Conservation (phyloP, 2,113 vertebrate species). For the Coregonus clupeaformis region DNA sequence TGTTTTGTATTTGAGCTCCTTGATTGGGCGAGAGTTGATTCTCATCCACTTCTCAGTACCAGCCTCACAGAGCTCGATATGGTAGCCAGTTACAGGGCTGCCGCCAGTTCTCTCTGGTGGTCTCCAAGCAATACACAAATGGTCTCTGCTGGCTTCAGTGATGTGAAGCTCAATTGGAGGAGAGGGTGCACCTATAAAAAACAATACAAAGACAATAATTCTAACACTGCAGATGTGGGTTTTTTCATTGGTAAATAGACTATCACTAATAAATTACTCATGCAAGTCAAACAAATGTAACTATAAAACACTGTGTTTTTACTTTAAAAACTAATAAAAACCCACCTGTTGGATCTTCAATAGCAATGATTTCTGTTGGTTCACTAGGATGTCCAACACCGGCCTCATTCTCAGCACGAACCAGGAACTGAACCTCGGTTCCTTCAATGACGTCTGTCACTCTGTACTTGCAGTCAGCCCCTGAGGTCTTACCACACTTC, state of each 20-base stretch:
- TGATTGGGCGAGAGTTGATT: conserved; percentile 93
- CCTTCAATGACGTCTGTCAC: conserved; percentile 98
- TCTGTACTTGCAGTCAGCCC: conserved; percentile 90
- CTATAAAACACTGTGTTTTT: too few relatives aligned
- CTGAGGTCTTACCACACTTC: conserved; percentile 92
- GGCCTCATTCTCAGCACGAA: conserved; percentile 95
- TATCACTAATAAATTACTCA: not conserved
- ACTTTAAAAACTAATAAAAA: not conserved
- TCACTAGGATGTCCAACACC: conserved; percentile 94
- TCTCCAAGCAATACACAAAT: conserved; percentile 92
- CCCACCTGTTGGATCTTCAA: conserved; percentile 92
- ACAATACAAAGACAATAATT: not conserved
- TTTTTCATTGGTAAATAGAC: not conserved
- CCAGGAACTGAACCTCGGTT: conserved; percentile 96
- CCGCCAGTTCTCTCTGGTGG: conserved; percentile 91
- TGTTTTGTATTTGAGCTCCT: conserved; percentile 91
- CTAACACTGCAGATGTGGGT: not conserved
- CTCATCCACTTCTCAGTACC: conserved; percentile 99
- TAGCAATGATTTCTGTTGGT: conserved; percentile 89
- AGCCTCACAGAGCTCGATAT: conserved; percentile 92
- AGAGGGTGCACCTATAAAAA: conserved; percentile 83
- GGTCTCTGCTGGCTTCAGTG: conserved; percentile 87
- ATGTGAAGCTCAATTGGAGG: conserved; percentile 93
- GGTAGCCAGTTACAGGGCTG: conserved; percentile 89
- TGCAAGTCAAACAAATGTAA: not conserved